Conservation (phyloP, 1,140 invertebrate genomes). For the Psix sp. region DNA sequence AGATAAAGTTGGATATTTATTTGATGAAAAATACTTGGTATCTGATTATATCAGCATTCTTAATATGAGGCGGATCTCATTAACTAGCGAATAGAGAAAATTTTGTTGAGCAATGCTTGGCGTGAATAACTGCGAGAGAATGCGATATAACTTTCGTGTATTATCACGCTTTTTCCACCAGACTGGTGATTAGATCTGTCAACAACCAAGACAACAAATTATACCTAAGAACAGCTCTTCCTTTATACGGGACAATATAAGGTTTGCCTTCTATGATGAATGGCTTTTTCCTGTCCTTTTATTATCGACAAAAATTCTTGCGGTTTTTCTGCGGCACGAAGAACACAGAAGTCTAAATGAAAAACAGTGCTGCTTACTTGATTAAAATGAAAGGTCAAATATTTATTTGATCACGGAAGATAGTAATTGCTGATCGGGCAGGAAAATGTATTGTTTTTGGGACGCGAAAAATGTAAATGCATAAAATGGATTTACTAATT, state of each 20-base stretch:
- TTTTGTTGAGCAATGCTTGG: constrained; percentile 16
- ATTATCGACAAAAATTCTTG: constrained; percentile 28
- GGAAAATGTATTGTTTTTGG: constrained; percentile 18
- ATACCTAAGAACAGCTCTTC: constrained; percentile 5
- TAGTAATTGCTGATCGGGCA: constrained; percentile 10
- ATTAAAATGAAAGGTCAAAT: constrained; percentile 10
- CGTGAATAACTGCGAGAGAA: constrained; percentile 20
- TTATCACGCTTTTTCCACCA: constrained; percentile 18
- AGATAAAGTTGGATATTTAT: too few species aligned
- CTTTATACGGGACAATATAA: constrained; percentile 17
- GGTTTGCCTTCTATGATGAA: constrained; percentile 24
- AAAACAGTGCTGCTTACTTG: constrained; percentile 5
- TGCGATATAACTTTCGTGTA: constrained; percentile 31
- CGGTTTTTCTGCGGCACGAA: too few species aligned
- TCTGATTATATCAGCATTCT: constrained; percentile 2
- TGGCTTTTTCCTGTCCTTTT: constrained; percentile 13
- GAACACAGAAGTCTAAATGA: too few species aligned
- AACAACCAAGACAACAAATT: constrained; percentile 31
- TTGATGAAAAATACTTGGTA: too few species aligned
- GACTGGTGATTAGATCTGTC: constrained; percentile 36
- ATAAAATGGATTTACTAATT: constrained; percentile 57
- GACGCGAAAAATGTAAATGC: constrained; percentile 41
- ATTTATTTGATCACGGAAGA: background rate
- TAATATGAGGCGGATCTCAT: constrained; percentile 25
- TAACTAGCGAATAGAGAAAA: constrained; percentile 20